Percentiles rank a stretch among this genome's conserved stretches.
phyloP scores from a whole-genome alignment of 2,888 invertebrate genomes.

The Eristalis tenax region DNA sequence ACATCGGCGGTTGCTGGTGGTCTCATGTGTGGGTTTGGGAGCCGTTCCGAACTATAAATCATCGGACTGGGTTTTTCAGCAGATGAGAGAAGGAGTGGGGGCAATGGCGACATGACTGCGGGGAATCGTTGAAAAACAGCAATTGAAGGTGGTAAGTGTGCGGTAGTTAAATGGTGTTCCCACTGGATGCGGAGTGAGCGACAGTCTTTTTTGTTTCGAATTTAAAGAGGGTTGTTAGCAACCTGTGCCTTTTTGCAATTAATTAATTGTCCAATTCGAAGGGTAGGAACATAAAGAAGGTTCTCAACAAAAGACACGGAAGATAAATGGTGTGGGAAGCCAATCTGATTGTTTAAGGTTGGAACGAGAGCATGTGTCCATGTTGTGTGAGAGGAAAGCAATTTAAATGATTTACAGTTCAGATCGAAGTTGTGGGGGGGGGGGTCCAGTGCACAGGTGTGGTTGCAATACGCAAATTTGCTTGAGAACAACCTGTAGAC shows the following conservation, averaged over 20 bases:
- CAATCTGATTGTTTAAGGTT: neutral
- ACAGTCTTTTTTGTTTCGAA: neutral
- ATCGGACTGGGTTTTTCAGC: neutral
- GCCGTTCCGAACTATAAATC: conserved; percentile 21
- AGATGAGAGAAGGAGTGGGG: neutral
- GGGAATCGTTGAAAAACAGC: neutral
- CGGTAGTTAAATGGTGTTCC: neutral
- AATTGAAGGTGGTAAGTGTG: neutral
- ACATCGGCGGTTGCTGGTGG: conserved; percentile 18
- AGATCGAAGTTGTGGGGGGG: neutral
- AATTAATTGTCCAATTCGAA: neutral
- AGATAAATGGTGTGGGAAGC: neutral
- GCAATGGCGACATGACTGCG: neutral
- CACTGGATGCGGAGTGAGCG: neutral
- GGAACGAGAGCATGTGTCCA: neutral
- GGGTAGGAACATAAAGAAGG: neutral
- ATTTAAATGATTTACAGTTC: neutral
- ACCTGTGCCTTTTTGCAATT: neutral
- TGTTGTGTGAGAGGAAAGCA: neutral
- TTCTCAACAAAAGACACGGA: neutral
- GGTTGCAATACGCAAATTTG: too few species aligned
- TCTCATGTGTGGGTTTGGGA: neutral
- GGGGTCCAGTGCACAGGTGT: too few species aligned
- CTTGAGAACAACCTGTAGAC: too few species aligned
- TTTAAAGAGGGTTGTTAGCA: neutral